Base-by-base conservation (phyloP, 92 coral and sea anemone genomes). In the Diadumene lineata region DNA sequence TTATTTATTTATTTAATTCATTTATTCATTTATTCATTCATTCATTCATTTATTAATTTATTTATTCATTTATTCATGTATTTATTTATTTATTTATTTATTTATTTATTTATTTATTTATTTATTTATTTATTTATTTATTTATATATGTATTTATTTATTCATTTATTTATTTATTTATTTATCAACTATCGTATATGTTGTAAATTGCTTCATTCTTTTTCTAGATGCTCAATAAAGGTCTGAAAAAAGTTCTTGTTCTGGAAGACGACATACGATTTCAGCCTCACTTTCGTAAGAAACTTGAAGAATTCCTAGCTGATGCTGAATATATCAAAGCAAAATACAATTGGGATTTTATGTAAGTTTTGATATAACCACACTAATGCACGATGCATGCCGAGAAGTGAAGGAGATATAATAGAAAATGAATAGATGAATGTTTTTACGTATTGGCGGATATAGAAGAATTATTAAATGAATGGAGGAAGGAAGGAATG, bases 211-310 rank as follows among this genome's bases (percentile, higher is more conserved):
- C 53, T 17, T 9, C n/a, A n/a, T n/a, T n/a, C 13, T 13, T 22
- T 77, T 64, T 61, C 44, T 30, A 94, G 98, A 94, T 94, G 98
- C 84, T 94, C 3, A 89, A 92, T 32, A 92, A 90, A 31, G 92
- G 93, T 31, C 75, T 91, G 33, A 62, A 85, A 31, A 77, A 79
- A 30, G 87, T 92, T 11, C 31, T 94, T 34, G 79, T 94, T n/a
- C 79, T 94, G 44, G 98, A 94, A 43, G 98, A 94, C 77, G 98
- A 94, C 74, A 91, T 94, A 44, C 87, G 98, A n/a, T 94, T 94
- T 81, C 91, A 94, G 74, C 91, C 96, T 21, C 70, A 92, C 72
- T 94, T 94, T 69, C 80, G 98, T 31, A 82, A 85, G 33, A 83
- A 81, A 48, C 84, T 94, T 8, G 90, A 77, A 30, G 69, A 61